Evolutionary conservation across 2,113 vertebrate species (phyloP).

Genomic region (Pelodiscus sinensis): DNA sequence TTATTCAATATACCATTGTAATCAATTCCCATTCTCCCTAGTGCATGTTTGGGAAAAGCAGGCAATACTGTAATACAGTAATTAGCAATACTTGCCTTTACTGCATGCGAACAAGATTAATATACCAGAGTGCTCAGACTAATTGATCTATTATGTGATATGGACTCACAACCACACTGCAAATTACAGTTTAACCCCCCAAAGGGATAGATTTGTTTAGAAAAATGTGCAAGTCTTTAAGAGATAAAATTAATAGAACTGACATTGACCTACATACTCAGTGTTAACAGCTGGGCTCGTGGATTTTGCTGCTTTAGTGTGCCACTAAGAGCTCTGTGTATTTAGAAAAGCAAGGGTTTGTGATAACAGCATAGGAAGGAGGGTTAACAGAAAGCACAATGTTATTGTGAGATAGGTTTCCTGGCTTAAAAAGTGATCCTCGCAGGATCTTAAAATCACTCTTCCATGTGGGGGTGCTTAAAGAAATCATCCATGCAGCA

Average conservation of each 20-base stretch:
- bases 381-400: slow-evolving; percentile 54
- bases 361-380: slow-evolving; percentile 35
- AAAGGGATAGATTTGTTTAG: slow-evolving; percentile 76
- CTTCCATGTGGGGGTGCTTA: slow-evolving; percentile 72
- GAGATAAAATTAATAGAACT: slow-evolving; percentile 77
- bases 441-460: slow-evolving; percentile 63
- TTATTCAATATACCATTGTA: slow-evolving; percentile 54
- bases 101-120: slow-evolving; percentile 73
- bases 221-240: slow-evolving; percentile 70
- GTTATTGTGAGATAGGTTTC: slow-evolving; percentile 63
- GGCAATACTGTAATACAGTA: slow-evolving; percentile 62
- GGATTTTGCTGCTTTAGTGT: slow-evolving; percentile 59
- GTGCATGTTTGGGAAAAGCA: slow-evolving; percentile 63
- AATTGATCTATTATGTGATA: slow-evolving; percentile 77
- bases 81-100: slow-evolving; percentile 70
- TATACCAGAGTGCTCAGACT: slow-evolving; percentile 73
- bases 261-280: slow-evolving; percentile 72
- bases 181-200: slow-evolving; percentile 75
- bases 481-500: slow-evolving; percentile 63
- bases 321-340: slow-evolving; percentile 3
- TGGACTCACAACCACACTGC: slow-evolving; percentile 70
- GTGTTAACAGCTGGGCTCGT: slow-evolving; percentile 68
- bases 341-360: slow-evolving; percentile 21
- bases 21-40: slow-evolving; percentile 50
- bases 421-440: slow-evolving; percentile 66